Evolutionary conservation across 37 sponge, comb jelly and placozoan species (phyloP), one percentile per base, ranked within the genome.

Genomic region (Amphimedon queenslandica): DNA sequence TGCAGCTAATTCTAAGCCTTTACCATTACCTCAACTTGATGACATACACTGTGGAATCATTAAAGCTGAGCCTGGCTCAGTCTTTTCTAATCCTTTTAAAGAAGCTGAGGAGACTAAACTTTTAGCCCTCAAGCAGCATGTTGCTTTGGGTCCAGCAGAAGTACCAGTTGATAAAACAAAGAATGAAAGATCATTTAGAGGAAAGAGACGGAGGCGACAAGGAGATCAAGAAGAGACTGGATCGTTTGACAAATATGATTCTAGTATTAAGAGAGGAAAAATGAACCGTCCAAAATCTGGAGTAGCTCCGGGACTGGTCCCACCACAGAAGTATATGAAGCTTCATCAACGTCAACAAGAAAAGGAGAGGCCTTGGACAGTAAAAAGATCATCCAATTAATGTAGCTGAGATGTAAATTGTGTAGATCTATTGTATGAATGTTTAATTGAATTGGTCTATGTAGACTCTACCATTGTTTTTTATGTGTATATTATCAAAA

Each of bases 71-170:
- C 13, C 76, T 40, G 66, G 70, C 21, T 84, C 84, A 1, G 84
- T 77, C 40, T 84, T 84, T 28, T 77, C 66, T 20, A 84, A 84
- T 37, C 84, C 73, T 3, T 84, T 77, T 70, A 65, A 77, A n/a
- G 67, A 66, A 47, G 78, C 84, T 2, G 84, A 84, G 36, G 78
- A 84, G 28, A 73, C 73, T n/a, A 84, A 39, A 35, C 41, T 84
- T 10, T 65, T 78, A 23, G 61, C 77, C 4, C 58, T 84, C 42
- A 77, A 70, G 36, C 64, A 77, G 24, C 84, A 84, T 72, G 84
- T 84, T n/a, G 53, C 69, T 16, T 53, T 80, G 42, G 36, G 60
- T 11, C 37, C 58, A 34, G 80, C 69, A 33, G 38, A 63, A 23
- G 47, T 61, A 40, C 63, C 42, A 37, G 32, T 33, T 20, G 64